Base-by-base conservation (phyloP, 2,797 vertebrate genomes). In the Varecia variegata region DNA sequence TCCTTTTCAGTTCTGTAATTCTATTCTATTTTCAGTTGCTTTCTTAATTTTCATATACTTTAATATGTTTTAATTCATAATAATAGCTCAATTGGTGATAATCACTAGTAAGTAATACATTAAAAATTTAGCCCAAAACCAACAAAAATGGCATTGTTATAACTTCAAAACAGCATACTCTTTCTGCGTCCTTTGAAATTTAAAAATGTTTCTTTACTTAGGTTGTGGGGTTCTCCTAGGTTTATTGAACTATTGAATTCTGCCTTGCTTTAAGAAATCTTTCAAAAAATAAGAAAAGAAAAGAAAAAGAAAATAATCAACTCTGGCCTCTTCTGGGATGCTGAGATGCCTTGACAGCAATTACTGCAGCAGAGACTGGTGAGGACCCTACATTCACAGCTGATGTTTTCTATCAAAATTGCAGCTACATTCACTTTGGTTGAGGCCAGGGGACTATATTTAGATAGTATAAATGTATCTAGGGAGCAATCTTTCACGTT, bases 371-470 rank as follows among this genome's bases (percentile, higher is more conserved):
- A 73, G 23, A 67, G 80, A 40, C 15, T 73, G 62, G 84, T 86
- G 70, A 95, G 91, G 52, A 17, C n/a, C 54, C 38, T 54, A 21
- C 25, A 43, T 18, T 74, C 35, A 40, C 10, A 87, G 95, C 74
- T 84, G 56, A 74, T 54, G 76, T 62, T 77, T 83, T 74, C 68
- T 71, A 52, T 90, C 68, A 92, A 70, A 90, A 94, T 47, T 76
- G 52, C 70, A 32, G 47, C 56, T 96, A 93, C 32, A 25, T n/a
- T 89, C 35, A 43, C 40, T 52, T 86, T 88, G 56, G 54, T 14
- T 84, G 77, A 95, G 85, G 94, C 86, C 14, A 67, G 87, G 88
- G 10, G 20, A 85, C 79, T 90, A 96, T 83, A 54, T 12, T 93
- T 90, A 74, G 56, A 93, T 50, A 65, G 40, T 38, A 90, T 58